Percentiles rank a stretch among this genome's conserved stretches.
Evolutionary conservation across 2,113 vertebrate genomes (phyloP).

Genomic region (Hippocampus mohnikei): DNA sequence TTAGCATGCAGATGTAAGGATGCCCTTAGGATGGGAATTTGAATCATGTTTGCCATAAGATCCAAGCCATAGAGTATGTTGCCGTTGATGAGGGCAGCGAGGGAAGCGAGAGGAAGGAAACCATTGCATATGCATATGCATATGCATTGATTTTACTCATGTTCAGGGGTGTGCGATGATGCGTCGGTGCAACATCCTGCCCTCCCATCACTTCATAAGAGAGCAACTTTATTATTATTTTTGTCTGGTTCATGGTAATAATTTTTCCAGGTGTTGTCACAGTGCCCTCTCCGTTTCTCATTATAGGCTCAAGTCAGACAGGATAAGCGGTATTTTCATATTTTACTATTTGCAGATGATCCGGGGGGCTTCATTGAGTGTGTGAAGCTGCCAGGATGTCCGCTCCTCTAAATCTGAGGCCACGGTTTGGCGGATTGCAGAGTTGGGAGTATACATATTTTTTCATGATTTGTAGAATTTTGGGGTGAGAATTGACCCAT

Average conservation of each 20-base stretch:
- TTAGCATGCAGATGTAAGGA: not conserved
- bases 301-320: too few relatives aligned
- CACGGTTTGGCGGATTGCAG: too few relatives aligned
- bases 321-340: not conserved
- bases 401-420: not conserved
- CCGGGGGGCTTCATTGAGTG: not conserved
- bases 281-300: not conserved
- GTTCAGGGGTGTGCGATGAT: too few relatives aligned
- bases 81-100: slow-evolving; percentile 14
- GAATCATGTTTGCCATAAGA: slow-evolving; percentile 30
- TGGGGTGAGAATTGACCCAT: too few relatives aligned
- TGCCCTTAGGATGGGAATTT: slow-evolving; percentile 16
- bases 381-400: not conserved
- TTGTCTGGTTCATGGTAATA: not conserved
- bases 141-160: too few relatives aligned
- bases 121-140: too few relatives aligned
- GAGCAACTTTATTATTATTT: not conserved
- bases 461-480: not conserved
- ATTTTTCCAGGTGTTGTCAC: not conserved
- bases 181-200: too few relatives aligned
- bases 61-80: slow-evolving; percentile 36
- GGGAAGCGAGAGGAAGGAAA: not conserved
- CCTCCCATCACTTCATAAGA: not conserved
- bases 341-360: not conserved
- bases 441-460: too few relatives aligned